phyloP scores from a whole-genome alignment of 2,797 vertebrate species.

The Cebuella pygmaea region DNA sequence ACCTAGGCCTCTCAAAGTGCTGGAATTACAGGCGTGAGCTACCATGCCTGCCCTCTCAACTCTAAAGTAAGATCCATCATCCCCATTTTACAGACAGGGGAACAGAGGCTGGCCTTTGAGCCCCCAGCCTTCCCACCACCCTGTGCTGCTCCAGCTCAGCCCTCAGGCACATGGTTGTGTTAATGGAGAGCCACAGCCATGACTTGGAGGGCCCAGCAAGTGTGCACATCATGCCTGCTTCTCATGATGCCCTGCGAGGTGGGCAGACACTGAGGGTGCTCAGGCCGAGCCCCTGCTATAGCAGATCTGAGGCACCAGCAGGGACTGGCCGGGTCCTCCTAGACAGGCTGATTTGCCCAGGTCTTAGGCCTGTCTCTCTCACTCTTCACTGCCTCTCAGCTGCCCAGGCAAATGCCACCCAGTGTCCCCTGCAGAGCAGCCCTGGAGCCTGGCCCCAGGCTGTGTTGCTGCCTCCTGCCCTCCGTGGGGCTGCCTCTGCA shows the following conservation, averaged over 20 bases:
- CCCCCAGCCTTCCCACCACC: fast-evolving
- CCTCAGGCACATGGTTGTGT: too few relatives aligned
- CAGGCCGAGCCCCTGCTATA: too few relatives aligned
- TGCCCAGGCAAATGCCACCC: not conserved
- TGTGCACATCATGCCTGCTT: not conserved
- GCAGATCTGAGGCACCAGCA: not conserved
- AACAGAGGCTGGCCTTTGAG: not conserved
- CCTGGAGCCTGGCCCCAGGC: not conserved
- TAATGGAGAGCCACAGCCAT: not conserved
- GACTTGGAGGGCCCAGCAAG: not conserved
- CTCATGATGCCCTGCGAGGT: not conserved
- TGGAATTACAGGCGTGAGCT: not conserved
- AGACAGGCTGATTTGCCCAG: fast-evolving
- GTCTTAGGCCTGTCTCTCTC: not conserved
- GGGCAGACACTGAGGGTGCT: not conserved
- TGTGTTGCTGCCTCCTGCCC: not conserved
- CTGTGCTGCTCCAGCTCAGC: not conserved
- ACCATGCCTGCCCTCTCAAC: not conserved
- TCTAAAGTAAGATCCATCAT: not conserved
- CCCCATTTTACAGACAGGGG: not conserved
- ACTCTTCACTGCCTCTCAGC: not conserved
- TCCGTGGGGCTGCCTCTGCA: not conserved
- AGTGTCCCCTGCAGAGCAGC: not conserved
- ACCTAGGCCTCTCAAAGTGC: not conserved
- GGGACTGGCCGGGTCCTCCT: not conserved